Evolutionary conservation across 2,888 invertebrate genomes (phyloP), one percentile per base, ranked within the genome.

Genomic region (Physocephala rufipes): DNA sequence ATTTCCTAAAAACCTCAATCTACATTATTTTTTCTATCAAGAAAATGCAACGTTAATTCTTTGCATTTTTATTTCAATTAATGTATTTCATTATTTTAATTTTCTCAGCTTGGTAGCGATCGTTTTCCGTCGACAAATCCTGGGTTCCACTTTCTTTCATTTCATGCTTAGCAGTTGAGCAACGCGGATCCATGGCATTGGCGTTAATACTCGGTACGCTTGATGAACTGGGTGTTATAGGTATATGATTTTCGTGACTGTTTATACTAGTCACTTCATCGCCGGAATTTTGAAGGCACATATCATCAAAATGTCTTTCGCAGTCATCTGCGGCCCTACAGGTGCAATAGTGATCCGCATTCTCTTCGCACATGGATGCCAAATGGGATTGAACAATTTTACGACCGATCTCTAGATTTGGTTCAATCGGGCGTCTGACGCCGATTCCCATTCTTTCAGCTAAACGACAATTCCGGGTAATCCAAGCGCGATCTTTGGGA

Each of bases 141-240:
- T 28, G 7, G 9, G 21, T 13, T 55, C 3, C 19, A 55, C 3
- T 5, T 5, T 24, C 45, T 45, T 9, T 43, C 15, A 13, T 21
- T 43, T 21, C 15, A 9, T 13, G 15, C 58, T 15, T 53, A 21
- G 58, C 58, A 28, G 13, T 3, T 16, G 24, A 12, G 1, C 7
- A 5, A 24, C 26, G 24, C 43, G 49, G 19, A 3, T 65, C 19
- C 45, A 53, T 7, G 16, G 21, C 3, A 53, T 12, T 24, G 21
- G 13, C 49, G 24, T 47, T 26, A 12, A 68, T 30, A 51, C 68
- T 68, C 16, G 28, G 36, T 15, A 30, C 21, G 3, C 49, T 62
- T 13, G 68, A 68, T 1, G 68, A 68, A 9, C 36, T 68, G n/a
- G 51, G 36, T 24, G 68, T 62, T 21, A 62, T 21, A 49, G 28